phyloP scores from a whole-genome alignment of 2,113 vertebrate genomes.

The Bettongia penicillata region DNA sequence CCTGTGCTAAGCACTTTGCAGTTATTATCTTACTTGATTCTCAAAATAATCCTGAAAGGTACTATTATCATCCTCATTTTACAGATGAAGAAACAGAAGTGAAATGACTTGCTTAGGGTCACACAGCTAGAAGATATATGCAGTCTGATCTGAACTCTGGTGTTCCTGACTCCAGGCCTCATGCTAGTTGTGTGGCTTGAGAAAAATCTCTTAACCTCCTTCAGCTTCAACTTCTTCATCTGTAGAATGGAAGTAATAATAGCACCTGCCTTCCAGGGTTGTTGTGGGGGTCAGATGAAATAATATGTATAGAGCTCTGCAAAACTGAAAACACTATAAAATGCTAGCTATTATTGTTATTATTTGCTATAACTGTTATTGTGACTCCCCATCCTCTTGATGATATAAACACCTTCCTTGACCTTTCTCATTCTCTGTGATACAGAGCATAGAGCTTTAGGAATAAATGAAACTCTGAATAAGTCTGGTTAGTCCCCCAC shows the following conservation, averaged over 20 bases:
- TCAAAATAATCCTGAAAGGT: neutral
- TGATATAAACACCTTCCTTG: neutral
- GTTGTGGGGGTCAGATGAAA: neutral
- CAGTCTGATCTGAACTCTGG: neutral
- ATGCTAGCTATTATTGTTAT: neutral
- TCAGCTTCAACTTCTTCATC: neutral
- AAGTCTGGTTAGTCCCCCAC: neutral
- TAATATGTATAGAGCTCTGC: neutral
- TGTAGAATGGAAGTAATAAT: neutral
- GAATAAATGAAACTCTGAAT: neutral
- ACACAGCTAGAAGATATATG: neutral
- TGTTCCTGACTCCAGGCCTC: neutral
- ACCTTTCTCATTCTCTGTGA: neutral
- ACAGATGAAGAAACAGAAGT: neutral
- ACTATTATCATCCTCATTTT: neutral
- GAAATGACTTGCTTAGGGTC: neutral
- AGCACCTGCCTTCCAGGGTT: neutral
- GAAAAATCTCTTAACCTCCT: neutral
- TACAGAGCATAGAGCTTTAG: neutral
- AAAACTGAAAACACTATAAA: neutral
- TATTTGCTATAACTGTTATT: neutral
- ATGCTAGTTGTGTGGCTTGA: neutral
- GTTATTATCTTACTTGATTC: neutral
- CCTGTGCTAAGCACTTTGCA: neutral
- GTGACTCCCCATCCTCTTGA: neutral